A percentile compares a stretch with the other conserved stretches of the same genome.
phyloP scores from a whole-genome alignment of 1,140 invertebrate species.

The Zaprionus kolodkinae region DNA sequence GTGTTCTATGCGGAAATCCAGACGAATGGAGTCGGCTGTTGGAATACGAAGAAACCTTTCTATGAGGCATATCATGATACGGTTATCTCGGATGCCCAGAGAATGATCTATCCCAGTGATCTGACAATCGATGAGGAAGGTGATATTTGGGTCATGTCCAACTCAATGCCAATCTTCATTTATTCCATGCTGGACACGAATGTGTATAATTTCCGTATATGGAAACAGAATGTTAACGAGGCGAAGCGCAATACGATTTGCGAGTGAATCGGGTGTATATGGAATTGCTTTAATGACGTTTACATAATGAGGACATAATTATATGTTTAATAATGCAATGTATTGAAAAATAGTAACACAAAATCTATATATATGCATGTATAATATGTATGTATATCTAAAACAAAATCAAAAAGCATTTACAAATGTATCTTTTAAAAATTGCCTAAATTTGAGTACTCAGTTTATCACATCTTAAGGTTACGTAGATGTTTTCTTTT shows the following conservation, averaged over 20 bases:
- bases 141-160: slow-evolving; percentile 87
- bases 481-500: slow-evolving; percentile 66
- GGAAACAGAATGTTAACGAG: slow-evolving; percentile 61
- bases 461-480: slow-evolving; percentile 75
- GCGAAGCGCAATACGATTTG: slow-evolving; percentile 73
- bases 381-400: slow-evolving; percentile 27
- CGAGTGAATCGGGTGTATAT: slow-evolving; percentile 59
- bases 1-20: slow-evolving; percentile 89
- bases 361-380: slow-evolving; percentile 35
- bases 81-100: slow-evolving; percentile 86
- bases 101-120: slow-evolving; percentile 88
- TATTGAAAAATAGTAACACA: slow-evolving; percentile 62
- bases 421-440: slow-evolving; percentile 71
- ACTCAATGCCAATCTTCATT: slow-evolving; percentile 86
- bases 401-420: slow-evolving; percentile 79
- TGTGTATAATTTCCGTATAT: slow-evolving; percentile 87
- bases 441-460: slow-evolving; percentile 81
- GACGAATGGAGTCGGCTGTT: slow-evolving; percentile 88
- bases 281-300: slow-evolving; percentile 70
- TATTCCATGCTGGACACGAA: slow-evolving; percentile 86
- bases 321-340: slow-evolving; percentile 41
- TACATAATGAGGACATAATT: slow-evolving; percentile 56
- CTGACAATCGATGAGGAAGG: slow-evolving; percentile 85
- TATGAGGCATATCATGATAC: slow-evolving; percentile 86
- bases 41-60: slow-evolving; percentile 86